A percentile compares a stretch with the other conserved stretches of the same genome.
These are phyloP conservation scores for Talpa occidentalis DNA, from an alignment of 2,113 vertebrate species.

Conservation along the genomic window DNA sequence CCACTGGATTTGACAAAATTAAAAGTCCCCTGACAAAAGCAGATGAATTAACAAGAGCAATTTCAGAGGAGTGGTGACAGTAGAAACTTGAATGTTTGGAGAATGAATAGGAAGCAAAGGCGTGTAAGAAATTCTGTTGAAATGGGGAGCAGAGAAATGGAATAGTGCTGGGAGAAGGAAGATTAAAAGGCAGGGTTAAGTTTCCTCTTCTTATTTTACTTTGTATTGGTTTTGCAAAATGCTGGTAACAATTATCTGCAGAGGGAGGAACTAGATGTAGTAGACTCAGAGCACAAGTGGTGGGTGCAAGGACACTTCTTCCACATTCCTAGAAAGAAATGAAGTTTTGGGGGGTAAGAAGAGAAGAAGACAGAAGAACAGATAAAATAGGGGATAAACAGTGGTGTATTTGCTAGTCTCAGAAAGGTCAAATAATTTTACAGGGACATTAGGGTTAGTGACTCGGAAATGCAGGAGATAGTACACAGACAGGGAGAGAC, in stretches of 20 bases:
- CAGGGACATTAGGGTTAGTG: neutral
- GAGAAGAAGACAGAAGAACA: neutral
- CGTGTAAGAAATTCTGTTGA: neutral
- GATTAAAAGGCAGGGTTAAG: neutral
- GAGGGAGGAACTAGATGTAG: neutral
- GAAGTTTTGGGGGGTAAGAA: neutral
- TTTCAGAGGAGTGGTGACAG: neutral
- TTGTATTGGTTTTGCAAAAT: neutral
- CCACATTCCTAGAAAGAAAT: neutral
- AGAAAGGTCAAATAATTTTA: constrained; percentile 6
- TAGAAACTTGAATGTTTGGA: neutral
- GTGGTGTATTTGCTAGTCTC: neutral
- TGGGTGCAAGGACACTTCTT: neutral
- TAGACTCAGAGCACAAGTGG: neutral
- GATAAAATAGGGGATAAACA: neutral
- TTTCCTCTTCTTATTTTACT: neutral
- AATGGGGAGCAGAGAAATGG: neutral
- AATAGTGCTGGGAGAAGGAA: neutral
- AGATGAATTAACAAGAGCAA: neutral
- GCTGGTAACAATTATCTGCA: neutral
- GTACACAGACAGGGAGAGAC: neutral
- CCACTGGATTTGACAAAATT: neutral
- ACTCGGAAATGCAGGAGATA: neutral
- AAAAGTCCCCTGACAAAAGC: neutral
- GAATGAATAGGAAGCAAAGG: neutral